Conservation (phyloP, 2,797 vertebrate genomes). For the Meda fulgida region DNA sequence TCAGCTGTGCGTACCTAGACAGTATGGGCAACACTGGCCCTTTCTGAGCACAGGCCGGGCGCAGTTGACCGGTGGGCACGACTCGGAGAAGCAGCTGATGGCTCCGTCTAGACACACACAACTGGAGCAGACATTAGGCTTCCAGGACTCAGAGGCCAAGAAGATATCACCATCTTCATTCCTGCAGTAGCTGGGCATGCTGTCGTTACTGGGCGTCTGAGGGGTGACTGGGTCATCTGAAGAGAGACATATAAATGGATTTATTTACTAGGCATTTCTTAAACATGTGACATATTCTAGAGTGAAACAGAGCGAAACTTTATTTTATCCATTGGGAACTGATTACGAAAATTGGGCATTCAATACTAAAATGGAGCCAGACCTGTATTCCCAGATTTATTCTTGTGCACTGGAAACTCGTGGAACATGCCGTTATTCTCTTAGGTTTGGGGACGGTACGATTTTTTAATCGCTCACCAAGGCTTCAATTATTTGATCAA, state of each 20-base stretch:
- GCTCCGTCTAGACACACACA: slow-evolving; percentile 86
- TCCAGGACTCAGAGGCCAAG: slow-evolving; percentile 90
- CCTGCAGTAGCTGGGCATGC: slow-evolving; percentile 84
- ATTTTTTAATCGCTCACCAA: too few species aligned
- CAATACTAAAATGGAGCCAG: too few species aligned
- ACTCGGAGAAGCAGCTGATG: slow-evolving; percentile 88
- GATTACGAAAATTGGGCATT: too few species aligned
- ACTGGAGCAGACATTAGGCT: slow-evolving; percentile 89
- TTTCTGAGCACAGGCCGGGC: slow-evolving; percentile 86
- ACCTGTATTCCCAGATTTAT: too few species aligned
- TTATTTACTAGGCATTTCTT: neutral
- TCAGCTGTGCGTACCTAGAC: slow-evolving; percentile 77
- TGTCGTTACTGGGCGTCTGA: slow-evolving; percentile 78
- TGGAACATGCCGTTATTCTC: too few species aligned
- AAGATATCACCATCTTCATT: slow-evolving; percentile 88
- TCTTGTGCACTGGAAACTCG: too few species aligned
- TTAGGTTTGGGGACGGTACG: too few species aligned
- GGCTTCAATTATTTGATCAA: too few species aligned
- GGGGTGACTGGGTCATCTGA: slow-evolving; percentile 70
- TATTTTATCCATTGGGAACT: too few species aligned
- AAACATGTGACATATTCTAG: neutral
- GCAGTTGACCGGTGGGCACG: slow-evolving; percentile 85
- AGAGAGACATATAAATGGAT: neutral
- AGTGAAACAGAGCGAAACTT: neutral
- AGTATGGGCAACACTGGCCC: slow-evolving; percentile 91